Base-by-base conservation (phyloP, 2,113 vertebrate genomes). In the Oreochromis spilurus region DNA sequence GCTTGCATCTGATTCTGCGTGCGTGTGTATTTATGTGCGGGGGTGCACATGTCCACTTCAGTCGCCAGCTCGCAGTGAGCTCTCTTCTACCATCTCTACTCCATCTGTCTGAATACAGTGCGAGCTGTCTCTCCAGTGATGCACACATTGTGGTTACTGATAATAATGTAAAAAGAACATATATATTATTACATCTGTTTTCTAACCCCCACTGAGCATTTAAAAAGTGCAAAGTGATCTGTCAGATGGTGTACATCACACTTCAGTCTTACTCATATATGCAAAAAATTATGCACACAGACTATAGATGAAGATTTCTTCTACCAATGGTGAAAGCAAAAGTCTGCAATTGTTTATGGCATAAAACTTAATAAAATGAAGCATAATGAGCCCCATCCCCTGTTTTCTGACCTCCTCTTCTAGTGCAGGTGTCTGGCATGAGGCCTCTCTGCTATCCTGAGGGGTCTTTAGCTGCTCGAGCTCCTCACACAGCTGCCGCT, bases 401-500 rank as follows among this genome's bases (percentile, higher is more conserved):
- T 24, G 29, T 57, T 75, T 19, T 81, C 93, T 84, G 79, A 96
- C 95, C 94, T 96, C 93, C 9, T 89, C 91, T 9, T 92, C 91
- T 29, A 86, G 84, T 38, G 88, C 91, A 36, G 95, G 94, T 3
- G 96, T 97, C 90, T 96, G 96, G 86, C 95, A 95, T 11, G 96
- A 95, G 86, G 95, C 94, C 88, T 96, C 96, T 91, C 94, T 93
- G 92, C 87, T 94, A 87, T 96, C 94, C 88, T 95, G 92, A 19
- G 91, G 93, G 5, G 87, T 89, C 91, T 94, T 96, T 12, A 96
- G 90, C 79, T 92, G 93, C 55, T 96, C 95, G 45, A 97, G 90
- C 90, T 97, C 96, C 53, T 97, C 96, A 34, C 84, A 81, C 54
- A 96, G 91, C 90, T 96, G 95, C 77, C 92, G 91, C 77, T 96